Evolutionary conservation across 2,888 invertebrate species (phyloP), one percentile per base, ranked within the genome.

Genomic region (Abscondita cerata): DNA sequence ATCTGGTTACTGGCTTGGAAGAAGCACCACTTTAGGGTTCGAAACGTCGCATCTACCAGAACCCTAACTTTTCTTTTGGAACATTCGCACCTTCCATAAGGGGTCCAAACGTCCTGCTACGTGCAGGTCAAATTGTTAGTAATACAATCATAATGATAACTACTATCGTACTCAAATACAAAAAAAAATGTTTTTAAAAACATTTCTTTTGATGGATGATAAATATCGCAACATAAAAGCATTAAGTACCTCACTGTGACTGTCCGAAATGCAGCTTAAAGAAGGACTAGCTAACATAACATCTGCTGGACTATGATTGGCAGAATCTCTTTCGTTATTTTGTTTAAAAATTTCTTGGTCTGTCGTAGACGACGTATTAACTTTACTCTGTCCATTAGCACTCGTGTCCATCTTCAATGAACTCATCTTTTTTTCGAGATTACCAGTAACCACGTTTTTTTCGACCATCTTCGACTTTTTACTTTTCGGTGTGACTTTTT

Each of bases 291-390:
- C 89, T 70, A 89, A 76, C 78, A 81, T 87, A 34, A 87, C 87
- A 72, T 90, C 91, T 55, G 87, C 85, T 1, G 90, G 90, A 80
- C 91, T 91, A 73, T 91, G 90, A 80, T 90, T 91, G 16, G 91
- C 91, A 18, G 91, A 91, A 80, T 91, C 90, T 74, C 90, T 62
- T 73, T 79, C 73, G 66, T 77, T 70, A 76, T 75, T 82, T 54
- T 68, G 70, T 53, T 67, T 67, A 25, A 66, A 62, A 19, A 65
- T 54, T 18, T 72, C 70, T 33, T 63, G 54, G 5, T 64, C 62
- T 20, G 44, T 51, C n/a, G 34, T 36, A 9, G 53, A 36, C 8
- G 36, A 15, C 31, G 25, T 31, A 20, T 44, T 11, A 18, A 44
- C 12, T 12, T 47, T 48, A 20, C 36, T 51, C 25, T 44, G 31